Percentiles rank a stretch among this genome's conserved stretches.
These are phyloP conservation scores for Catharus minimus DNA, from an alignment of 2,113 vertebrate genomes.

Conservation along the genomic window DNA sequence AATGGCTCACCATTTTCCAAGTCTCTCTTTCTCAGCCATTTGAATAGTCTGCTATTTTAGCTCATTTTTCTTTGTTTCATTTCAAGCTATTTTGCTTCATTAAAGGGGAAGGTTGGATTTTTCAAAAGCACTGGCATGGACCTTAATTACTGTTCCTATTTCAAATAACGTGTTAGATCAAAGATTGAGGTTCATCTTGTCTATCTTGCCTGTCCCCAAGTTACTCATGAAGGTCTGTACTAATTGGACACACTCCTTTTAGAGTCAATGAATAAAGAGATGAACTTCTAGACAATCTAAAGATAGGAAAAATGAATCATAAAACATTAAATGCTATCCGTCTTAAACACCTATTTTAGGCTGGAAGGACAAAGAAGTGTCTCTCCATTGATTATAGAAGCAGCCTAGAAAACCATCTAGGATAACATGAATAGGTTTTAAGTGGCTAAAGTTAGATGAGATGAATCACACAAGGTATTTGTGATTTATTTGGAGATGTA, in stretches of 20 bases:
- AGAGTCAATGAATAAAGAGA: neutral
- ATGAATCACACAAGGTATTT: neutral
- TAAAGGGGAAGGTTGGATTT: neutral
- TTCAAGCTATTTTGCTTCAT: slow-evolving; percentile 16
- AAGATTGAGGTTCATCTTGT: slow-evolving; percentile 28
- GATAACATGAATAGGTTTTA: neutral
- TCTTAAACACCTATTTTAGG: slow-evolving; percentile 37
- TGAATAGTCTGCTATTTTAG: neutral
- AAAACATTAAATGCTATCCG: slow-evolving; percentile 41
- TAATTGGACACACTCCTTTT: slow-evolving; percentile 30
- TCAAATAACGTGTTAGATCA: neutral
- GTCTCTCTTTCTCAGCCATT: neutral
- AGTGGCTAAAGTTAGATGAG: neutral
- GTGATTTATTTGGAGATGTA: neutral
- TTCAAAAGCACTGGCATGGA: neutral
- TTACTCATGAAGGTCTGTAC: slow-evolving; percentile 11
- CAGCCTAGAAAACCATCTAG: neutral
- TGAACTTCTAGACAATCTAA: slow-evolving; percentile 26
- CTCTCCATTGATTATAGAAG: neutral
- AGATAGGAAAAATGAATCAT: slow-evolving; percentile 44
- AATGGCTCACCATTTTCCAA: neutral
- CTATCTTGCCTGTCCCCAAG: slow-evolving; percentile 23
- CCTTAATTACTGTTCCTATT: slow-evolving; percentile 10
- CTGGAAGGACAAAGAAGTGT: neutral
- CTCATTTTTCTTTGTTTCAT: slow-evolving; percentile 9